These are phyloP conservation scores for Gymnothorax reevesii DNA, from an alignment of 2,797 vertebrate species.

Conservation along the genomic window DNA sequence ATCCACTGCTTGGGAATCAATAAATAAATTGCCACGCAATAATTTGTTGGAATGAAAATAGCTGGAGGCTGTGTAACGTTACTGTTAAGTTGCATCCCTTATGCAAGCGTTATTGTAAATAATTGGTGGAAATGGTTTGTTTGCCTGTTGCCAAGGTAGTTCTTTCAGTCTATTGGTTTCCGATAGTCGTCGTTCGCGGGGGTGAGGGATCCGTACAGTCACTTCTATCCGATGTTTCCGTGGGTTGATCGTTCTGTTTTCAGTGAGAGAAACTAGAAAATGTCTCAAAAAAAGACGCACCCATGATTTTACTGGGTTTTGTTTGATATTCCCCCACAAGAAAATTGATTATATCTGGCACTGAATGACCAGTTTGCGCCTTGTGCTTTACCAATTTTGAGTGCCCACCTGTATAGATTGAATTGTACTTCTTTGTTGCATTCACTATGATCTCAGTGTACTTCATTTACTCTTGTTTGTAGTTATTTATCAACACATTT, in stretches of 20 bases:
- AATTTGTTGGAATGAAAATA: not conserved
- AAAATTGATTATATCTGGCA: not conserved
- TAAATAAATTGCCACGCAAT: not conserved
- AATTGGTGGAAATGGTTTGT: not conserved
- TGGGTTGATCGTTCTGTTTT: not conserved
- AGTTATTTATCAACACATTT: not conserved
- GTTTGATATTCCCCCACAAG: not conserved
- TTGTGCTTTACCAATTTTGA: not conserved
- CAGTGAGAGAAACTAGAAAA: not conserved
- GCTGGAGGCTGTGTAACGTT: slow-evolving; percentile 2
- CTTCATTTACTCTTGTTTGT: not conserved
- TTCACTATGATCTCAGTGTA: not conserved
- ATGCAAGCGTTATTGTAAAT: slow-evolving; percentile 52
- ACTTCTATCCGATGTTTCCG: not conserved
- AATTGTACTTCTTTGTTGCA: not conserved
- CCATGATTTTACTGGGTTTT: not conserved
- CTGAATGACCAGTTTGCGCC: not conserved
- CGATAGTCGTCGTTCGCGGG: not conserved
- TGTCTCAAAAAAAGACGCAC: not conserved
- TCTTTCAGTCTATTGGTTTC: slow-evolving; percentile 43
- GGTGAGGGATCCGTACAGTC: not conserved
- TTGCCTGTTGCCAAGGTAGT: slow-evolving; percentile 49
- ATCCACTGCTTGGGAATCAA: not conserved
- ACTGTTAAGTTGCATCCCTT: slow-evolving; percentile 36
- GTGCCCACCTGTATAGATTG: not conserved